phyloP scores from a whole-genome alignment of 2,113 vertebrate genomes.

The Damaliscus lunatus region DNA sequence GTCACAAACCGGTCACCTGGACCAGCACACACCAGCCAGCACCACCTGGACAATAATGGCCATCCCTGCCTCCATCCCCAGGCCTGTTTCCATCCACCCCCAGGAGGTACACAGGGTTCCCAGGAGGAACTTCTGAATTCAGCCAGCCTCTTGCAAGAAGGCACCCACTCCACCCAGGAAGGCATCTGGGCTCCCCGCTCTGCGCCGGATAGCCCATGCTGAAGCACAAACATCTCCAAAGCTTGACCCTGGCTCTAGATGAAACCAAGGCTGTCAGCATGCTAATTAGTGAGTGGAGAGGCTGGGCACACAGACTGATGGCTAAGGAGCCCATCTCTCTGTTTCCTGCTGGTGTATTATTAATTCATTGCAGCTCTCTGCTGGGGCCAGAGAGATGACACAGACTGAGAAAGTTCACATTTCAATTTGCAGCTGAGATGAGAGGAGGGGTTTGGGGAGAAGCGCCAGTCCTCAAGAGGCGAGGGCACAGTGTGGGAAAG shows the following conservation, averaged over 20 bases:
- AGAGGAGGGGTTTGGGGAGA: neutral
- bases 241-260: constrained; percentile 25
- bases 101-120: neutral
- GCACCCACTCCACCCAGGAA: neutral
- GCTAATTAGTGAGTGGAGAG: constrained; percentile 68
- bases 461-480: rapidly evolving
- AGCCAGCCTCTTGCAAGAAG: neutral
- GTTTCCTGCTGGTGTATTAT: constrained; percentile 75
- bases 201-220: neutral
- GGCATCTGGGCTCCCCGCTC: neutral
- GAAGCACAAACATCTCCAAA: neutral
- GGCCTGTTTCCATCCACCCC: neutral
- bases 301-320: neutral
- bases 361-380: constrained; percentile 77
- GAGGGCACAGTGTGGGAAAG: neutral
- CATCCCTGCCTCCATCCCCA: neutral
- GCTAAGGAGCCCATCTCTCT: constrained; percentile 74
- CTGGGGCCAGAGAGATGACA: constrained; percentile 57
- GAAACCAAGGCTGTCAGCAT: constrained; percentile 61
- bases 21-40: neutral
- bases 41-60: neutral
- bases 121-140: neutral
- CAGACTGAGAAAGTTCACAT: constrained; percentile 67
- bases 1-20: neutral
- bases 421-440: constrained; percentile 53